These are phyloP conservation scores for Malaclemys terrapin DNA, from an alignment of 2,113 vertebrate genomes.

Conservation along the genomic window DNA sequence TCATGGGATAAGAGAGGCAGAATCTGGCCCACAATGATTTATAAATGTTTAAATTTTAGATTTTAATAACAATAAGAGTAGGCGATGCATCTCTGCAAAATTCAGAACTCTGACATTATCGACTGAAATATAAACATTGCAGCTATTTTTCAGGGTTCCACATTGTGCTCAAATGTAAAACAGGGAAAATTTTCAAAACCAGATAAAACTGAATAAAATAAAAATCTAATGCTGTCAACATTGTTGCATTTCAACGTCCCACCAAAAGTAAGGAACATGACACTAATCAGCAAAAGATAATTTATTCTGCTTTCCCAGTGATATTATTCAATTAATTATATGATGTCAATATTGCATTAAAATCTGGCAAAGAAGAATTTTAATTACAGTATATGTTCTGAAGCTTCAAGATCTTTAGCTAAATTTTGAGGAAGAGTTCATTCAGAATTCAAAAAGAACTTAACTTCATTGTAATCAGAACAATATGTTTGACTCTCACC, in stretches of 20 bases:
- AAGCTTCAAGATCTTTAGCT: conserved; percentile 3
- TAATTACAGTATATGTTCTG: conserved; percentile 9
- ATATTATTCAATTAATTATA: conserved; percentile 36
- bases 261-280: neutral
- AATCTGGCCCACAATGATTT: neutral
- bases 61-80: neutral
- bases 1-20: neutral
- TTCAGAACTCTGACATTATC: neutral
- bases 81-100: neutral
- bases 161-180: neutral
- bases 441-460: neutral
- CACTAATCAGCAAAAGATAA: conserved; percentile 27
- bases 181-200: neutral
- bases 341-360: conserved; percentile 50
- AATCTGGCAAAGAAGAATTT: neutral
- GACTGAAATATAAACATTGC: neutral
- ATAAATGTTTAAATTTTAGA: neutral
- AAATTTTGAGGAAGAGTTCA: conserved; percentile 36
- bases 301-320: conserved; percentile 12
- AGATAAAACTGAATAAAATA: fast-evolving
- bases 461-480: neutral
- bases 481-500: neutral
- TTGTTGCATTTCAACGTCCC: conserved; percentile 2
- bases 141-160: neutral
- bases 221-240: neutral